A percentile compares a stretch with the other conserved stretches of the same genome.
phyloP scores from a whole-genome alignment of 2,113 vertebrate genomes.

The Macquaria ambigua region DNA sequence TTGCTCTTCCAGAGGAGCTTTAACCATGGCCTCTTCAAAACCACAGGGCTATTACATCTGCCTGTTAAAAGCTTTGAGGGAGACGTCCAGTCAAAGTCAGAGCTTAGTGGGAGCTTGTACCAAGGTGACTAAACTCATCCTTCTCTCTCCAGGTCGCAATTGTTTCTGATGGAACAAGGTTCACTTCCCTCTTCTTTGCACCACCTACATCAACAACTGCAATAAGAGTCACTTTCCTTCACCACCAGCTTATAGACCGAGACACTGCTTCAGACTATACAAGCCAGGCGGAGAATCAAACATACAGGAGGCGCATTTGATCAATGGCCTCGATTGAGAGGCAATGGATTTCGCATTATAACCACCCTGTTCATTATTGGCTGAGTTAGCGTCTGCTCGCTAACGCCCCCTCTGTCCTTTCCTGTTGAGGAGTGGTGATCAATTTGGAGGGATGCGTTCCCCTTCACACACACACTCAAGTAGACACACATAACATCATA shows the following conservation, averaged over 20 bases:
- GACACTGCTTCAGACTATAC: conserved; percentile 17
- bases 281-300: conserved; percentile 58
- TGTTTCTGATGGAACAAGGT: conserved; percentile 36
- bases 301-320: conserved; percentile 63
- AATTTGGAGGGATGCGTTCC: conserved; percentile 65
- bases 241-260: conserved; percentile 11
- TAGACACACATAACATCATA: conserved; percentile 19
- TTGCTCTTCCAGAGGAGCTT: conserved; percentile 72
- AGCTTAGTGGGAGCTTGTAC: conserved; percentile 53
- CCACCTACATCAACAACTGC: conserved; percentile 22
- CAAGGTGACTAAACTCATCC: conserved; percentile 78
- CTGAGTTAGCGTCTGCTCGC: conserved; percentile 70
- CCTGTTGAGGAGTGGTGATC: conserved; percentile 67
- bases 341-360: conserved; percentile 81
- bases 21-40: conserved; percentile 77
- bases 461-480: conserved; percentile 6
- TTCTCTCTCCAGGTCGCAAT: conserved; percentile 47
- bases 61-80: conserved; percentile 83
- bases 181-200: background rate
- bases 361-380: conserved; percentile 78
- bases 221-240: conserved; percentile 25
- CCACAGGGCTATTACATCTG: conserved; percentile 82
- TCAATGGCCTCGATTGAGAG: conserved; percentile 77
- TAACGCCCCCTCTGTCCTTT: conserved; percentile 69
- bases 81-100: conserved; percentile 77